Percentiles rank a stretch among this genome's conserved stretches.
Conservation (phyloP, 1,140 invertebrate species). For the Eueides isabella region DNA sequence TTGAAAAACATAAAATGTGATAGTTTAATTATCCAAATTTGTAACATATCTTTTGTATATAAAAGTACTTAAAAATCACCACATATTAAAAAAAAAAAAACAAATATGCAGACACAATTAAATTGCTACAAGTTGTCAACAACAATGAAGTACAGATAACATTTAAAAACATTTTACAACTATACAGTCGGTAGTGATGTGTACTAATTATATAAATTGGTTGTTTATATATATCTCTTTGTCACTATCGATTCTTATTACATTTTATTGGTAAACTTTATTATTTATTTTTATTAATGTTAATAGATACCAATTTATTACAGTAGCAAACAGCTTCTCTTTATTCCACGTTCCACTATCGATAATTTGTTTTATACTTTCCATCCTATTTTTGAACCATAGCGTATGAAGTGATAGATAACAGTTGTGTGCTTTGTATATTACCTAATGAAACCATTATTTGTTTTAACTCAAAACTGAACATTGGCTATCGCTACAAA, state of each 20-base stretch:
- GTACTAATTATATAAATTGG: neutral
- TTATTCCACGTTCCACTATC: too few species aligned
- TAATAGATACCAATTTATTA: neutral
- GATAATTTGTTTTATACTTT: too few species aligned
- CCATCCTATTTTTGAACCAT: too few species aligned
- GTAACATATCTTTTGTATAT: slow-evolving; percentile 4
- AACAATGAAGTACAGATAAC: neutral
- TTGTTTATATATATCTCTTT: neutral
- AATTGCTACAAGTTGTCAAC: slow-evolving; percentile 5
- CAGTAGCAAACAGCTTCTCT: too few species aligned
- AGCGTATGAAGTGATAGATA: too few species aligned
- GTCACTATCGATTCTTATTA: neutral
- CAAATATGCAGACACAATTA: slow-evolving; percentile 7
- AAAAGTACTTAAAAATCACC: neutral
- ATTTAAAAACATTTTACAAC: neutral
- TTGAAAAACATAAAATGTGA: slow-evolving; percentile 7
- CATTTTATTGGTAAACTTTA: neutral
- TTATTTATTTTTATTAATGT: neutral
- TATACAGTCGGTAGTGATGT: slow-evolving; percentile 1
- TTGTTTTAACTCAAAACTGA: too few species aligned
- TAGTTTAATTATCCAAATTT: neutral
- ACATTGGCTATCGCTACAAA: too few species aligned
- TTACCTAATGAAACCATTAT: too few species aligned
- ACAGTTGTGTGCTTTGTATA: too few species aligned
- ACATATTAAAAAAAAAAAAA: neutral